These are phyloP conservation scores for Tokudaia tokunoshimensis DNA, from an alignment of 2,797 vertebrate species.

Conservation along the genomic window DNA sequence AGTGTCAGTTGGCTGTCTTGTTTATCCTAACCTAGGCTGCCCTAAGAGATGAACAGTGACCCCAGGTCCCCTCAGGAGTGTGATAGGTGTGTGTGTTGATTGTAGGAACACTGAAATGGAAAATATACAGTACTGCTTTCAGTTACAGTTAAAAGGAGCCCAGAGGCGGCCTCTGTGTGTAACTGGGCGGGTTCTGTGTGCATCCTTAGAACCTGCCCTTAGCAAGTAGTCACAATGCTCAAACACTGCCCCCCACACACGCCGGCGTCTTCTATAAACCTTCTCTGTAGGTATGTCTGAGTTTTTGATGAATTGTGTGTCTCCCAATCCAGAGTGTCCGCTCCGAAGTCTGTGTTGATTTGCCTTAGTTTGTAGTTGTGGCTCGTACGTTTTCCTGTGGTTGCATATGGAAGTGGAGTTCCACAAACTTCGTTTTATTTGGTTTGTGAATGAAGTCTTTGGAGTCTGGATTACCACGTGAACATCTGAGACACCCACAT, in stretches of 20 bases:
- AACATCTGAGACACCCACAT: accelerated
- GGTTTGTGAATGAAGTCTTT: neutral
- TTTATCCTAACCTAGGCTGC: neutral
- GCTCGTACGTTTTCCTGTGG: neutral
- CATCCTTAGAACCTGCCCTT: accelerated
- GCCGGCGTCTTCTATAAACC: neutral
- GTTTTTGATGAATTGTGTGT: neutral
- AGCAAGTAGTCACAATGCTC: accelerated
- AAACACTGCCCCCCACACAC: neutral
- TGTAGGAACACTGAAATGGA: neutral
- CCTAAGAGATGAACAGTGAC: neutral
- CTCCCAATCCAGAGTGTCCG: neutral
- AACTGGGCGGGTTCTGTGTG: accelerated
- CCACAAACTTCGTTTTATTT: neutral
- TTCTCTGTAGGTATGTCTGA: neutral
- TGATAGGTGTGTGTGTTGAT: accelerated
- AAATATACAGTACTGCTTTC: neutral
- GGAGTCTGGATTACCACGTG: accelerated
- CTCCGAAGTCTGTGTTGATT: neutral
- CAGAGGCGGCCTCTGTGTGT: neutral
- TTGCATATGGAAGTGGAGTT: too few species aligned
- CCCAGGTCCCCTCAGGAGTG: neutral
- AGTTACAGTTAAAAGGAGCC: too few species aligned
- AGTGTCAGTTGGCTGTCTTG: accelerated
- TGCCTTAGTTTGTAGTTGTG: neutral